These are phyloP conservation scores for Darevskia nairensis DNA, from an alignment of 2,797 vertebrate species.

Conservation along the genomic window DNA sequence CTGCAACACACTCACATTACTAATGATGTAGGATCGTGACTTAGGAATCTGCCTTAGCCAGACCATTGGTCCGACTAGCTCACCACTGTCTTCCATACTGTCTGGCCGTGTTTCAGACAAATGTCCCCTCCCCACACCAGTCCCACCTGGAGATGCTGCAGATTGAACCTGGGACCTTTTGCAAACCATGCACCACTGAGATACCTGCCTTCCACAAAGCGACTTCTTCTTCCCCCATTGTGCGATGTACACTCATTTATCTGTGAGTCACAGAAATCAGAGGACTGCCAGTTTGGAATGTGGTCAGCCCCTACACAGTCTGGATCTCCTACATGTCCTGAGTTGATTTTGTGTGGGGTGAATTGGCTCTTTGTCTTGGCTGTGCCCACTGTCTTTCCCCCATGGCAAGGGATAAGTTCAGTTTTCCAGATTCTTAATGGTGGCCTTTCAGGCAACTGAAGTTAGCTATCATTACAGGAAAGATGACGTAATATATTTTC, in stretches of 20 bases:
- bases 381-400: background rate
- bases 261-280: background rate
- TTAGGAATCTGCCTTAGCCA: too few species aligned
- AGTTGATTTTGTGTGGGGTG: background rate
- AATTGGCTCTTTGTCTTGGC: conserved; percentile 2
- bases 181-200: too few species aligned
- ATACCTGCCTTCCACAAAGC: too few species aligned
- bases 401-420: background rate
- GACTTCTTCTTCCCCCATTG: background rate
- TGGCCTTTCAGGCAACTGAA: conserved; percentile 11
- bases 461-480: background rate
- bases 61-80: too few species aligned
- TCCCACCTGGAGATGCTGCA: too few species aligned
- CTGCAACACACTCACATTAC: too few species aligned
- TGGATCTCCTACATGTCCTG: background rate
- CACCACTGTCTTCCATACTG: too few species aligned
- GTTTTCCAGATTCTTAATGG: background rate
- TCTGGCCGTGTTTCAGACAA: too few species aligned
- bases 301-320: background rate
- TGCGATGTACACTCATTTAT: background rate
- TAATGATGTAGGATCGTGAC: background rate
- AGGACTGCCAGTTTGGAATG: background rate
- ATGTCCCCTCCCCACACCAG: too few species aligned
- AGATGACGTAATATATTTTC: background rate
- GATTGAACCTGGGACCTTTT: too few species aligned